Evolutionary conservation across 2,797 vertebrate species (phyloP).

Genomic region (Neomorphus geoffroyi): DNA sequence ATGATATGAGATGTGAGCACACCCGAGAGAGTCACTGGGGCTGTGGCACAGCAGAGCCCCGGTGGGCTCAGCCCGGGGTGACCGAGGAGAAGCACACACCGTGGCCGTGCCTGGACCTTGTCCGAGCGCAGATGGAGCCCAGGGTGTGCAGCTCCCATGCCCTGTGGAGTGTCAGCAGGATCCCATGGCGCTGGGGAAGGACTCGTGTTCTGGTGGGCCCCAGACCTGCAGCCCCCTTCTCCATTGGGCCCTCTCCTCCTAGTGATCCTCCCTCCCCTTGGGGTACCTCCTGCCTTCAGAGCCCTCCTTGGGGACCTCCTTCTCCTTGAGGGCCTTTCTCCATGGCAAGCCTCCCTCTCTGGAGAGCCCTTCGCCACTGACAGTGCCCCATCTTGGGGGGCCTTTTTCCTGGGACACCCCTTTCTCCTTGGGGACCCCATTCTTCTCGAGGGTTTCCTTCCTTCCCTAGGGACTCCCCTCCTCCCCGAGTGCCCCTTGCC

Average conservation of each 20-base stretch:
- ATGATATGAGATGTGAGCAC: accelerated
- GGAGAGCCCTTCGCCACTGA: no score
- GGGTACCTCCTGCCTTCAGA: no score
- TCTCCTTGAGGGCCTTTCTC: no score
- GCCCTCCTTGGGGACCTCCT: no score
- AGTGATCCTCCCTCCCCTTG: accelerated
- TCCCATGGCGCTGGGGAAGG: accelerated
- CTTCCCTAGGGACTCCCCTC: no score
- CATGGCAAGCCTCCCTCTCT: no score
- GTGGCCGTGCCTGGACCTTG: accelerated
- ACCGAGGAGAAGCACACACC: neutral
- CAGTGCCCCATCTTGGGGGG: no score
- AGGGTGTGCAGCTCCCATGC: neutral
- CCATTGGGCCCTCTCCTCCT: neutral
- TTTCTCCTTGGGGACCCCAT: no score
- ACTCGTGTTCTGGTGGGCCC: accelerated
- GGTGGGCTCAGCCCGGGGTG: accelerated
- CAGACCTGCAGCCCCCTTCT: neutral
- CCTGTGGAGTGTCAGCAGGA: neutral
- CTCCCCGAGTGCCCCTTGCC: no score
- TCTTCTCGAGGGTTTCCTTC: no score
- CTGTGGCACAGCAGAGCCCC: accelerated
- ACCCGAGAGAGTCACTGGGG: accelerated
- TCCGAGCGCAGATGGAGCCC: no score
- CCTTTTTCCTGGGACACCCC: no score